phyloP scores from a whole-genome alignment of 2,888 invertebrate genomes.

The Panzeria rudis region DNA sequence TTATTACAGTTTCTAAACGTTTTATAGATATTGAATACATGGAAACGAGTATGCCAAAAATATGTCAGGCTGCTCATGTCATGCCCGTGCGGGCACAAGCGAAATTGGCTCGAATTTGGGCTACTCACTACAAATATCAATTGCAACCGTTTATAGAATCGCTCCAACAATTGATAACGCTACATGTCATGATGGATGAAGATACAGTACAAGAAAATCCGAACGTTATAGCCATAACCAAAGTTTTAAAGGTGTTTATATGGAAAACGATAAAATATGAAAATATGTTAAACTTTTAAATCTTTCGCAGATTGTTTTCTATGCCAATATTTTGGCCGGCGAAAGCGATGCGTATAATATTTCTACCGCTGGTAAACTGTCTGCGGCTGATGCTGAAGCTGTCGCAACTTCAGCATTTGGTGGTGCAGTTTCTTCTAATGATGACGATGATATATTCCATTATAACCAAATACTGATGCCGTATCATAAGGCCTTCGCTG shows the following conservation, averaged over 20 bases:
- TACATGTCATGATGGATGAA: conserved; percentile 91
- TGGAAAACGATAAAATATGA: background rate
- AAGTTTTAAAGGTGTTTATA: conserved; percentile 90
- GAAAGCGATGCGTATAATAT: conserved; percentile 79
- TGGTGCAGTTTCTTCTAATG: conserved; percentile 58
- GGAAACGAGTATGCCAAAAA: conserved; percentile 91
- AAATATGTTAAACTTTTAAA: background rate
- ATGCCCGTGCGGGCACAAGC: conserved; percentile 90
- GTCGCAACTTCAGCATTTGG: conserved; percentile 50
- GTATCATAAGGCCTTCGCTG: conserved; percentile 83
- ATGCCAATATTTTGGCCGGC: conserved; percentile 94
- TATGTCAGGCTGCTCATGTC: conserved; percentile 90
- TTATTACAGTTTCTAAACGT: conserved; percentile 74
- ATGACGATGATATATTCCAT: conserved; percentile 82
- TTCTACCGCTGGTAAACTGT: conserved; percentile 75
- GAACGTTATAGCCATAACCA: conserved; percentile 92
- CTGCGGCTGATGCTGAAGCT: conserved; percentile 70
- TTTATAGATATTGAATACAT: conserved; percentile 91
- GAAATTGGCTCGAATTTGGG: conserved; percentile 91
- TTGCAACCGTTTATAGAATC: conserved; percentile 89
- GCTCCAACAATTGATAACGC: conserved; percentile 94
- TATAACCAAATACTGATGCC: conserved; percentile 80
- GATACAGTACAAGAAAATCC: conserved; percentile 93
- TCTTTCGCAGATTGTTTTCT: conserved; percentile 88
- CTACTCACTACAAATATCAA: conserved; percentile 87